A percentile compares a stretch with the other conserved stretches of the same genome.
Evolutionary conservation across 2,888 invertebrate genomes (phyloP).

Genomic region (Tiphia femorata): DNA sequence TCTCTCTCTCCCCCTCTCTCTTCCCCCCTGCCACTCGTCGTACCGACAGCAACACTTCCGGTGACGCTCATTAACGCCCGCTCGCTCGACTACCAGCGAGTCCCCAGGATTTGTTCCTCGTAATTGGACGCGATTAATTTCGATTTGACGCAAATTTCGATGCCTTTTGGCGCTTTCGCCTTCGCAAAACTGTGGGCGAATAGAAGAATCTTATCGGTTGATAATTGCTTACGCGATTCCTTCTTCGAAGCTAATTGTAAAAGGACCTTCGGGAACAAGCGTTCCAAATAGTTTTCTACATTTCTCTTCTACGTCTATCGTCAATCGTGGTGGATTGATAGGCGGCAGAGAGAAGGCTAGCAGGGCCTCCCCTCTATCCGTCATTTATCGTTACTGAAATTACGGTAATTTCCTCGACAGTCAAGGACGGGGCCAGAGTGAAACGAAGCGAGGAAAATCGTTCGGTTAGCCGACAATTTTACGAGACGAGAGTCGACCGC

Average conservation of each 20-base stretch:
- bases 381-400: conserved; percentile 37
- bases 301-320: background rate
- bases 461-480: conserved; percentile 9
- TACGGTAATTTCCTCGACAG: conserved; percentile 27
- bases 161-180: conserved; percentile 1
- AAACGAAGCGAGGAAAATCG: conserved; percentile 32
- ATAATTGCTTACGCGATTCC: conserved; percentile 11
- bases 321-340: too few species aligned
- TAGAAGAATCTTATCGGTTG: conserved; percentile 18
- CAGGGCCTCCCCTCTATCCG: background rate
- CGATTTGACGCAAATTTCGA: conserved; percentile 50
- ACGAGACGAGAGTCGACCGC: background rate
- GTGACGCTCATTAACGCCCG: conserved; percentile 67
- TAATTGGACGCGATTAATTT: conserved; percentile 64
- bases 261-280: too few species aligned
- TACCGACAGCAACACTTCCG: conserved; percentile 55
- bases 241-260: conserved; percentile 11
- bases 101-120: conserved; percentile 66
- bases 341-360: conserved; percentile 8
- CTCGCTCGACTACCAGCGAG: too few species aligned
- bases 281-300: background rate
- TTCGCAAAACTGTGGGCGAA: background rate
- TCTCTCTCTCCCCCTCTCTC: background rate
- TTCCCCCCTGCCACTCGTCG: background rate
- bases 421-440: conserved; percentile 5